Evolutionary conservation across 2,113 vertebrate species (phyloP).

Genomic region (Microcebus griseorufus): DNA sequence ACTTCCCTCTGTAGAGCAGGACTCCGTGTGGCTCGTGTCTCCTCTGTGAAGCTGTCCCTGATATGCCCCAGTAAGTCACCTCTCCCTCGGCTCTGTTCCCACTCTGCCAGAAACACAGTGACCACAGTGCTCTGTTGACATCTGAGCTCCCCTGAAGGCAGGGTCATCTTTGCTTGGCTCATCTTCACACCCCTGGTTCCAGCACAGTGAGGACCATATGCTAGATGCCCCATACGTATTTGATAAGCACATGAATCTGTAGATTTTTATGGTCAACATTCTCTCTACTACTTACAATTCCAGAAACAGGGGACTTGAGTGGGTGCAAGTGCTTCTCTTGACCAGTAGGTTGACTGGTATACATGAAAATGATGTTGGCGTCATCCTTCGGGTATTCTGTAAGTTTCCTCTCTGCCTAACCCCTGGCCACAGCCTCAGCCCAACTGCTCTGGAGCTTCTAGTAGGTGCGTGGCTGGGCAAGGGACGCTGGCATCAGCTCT

Average conservation of each 20-base stretch:
- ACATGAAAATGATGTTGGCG: accelerated
- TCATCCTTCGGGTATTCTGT: not conserved
- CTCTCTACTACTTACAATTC: not conserved
- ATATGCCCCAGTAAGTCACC: not conserved
- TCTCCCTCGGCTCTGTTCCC: not conserved
- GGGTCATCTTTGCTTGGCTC: not conserved
- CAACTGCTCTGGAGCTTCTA: not conserved
- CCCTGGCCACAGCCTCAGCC: not conserved
- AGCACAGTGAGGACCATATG: too few relatives aligned
- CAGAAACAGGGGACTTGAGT: not conserved
- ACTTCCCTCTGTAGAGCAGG: not conserved
- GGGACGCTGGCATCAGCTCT: not conserved
- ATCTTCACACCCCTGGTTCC: not conserved
- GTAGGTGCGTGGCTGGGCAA: not conserved
- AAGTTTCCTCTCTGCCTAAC: not conserved
- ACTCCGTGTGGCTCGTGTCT: accelerated
- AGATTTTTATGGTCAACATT: not conserved
- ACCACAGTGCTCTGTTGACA: accelerated
- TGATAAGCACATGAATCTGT: not conserved
- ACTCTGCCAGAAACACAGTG: not conserved
- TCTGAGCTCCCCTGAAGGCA: not conserved
- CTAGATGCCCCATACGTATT: not conserved
- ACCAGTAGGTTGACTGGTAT: accelerated
- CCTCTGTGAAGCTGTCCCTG: not conserved
- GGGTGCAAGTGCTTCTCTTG: not conserved